These are phyloP conservation scores for Heliornis fulica DNA, from an alignment of 2,113 vertebrate species.

Conservation along the genomic window DNA sequence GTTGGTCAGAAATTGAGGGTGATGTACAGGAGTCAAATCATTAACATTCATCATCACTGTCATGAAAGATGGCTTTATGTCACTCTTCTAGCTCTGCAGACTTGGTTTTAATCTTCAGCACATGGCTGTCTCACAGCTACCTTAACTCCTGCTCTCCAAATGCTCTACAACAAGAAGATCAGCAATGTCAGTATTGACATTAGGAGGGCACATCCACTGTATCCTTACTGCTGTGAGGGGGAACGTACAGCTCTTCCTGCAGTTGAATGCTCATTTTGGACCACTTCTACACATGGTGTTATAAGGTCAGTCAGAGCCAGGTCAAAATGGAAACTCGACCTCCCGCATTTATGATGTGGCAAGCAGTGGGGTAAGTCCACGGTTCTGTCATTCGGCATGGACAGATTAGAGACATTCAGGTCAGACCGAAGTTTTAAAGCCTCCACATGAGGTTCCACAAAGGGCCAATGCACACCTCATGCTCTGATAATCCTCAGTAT, in stretches of 20 bases:
- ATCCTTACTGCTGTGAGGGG: background rate
- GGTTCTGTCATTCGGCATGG: background rate
- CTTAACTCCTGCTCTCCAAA: background rate
- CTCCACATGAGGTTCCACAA: background rate
- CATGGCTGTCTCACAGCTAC: background rate
- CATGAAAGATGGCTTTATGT: background rate
- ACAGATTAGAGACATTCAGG: accelerated
- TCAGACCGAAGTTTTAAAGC: background rate
- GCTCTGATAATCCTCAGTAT: background rate
- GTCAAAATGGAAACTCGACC: background rate
- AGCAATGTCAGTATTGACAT: background rate
- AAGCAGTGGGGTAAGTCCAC: background rate
- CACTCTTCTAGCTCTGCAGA: background rate
- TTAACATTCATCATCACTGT: background rate
- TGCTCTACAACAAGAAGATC: background rate
- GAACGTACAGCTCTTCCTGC: background rate
- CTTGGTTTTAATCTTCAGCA: background rate
- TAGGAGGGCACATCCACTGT: background rate
- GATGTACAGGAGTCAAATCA: background rate
- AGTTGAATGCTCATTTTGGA: background rate
- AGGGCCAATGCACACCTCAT: background rate
- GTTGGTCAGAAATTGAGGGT: background rate
- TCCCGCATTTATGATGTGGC: background rate
- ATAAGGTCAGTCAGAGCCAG: background rate
- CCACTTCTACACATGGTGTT: background rate